Base-by-base conservation (phyloP, 2,797 vertebrate genomes). In the Dendrocincla fuliginosa region DNA sequence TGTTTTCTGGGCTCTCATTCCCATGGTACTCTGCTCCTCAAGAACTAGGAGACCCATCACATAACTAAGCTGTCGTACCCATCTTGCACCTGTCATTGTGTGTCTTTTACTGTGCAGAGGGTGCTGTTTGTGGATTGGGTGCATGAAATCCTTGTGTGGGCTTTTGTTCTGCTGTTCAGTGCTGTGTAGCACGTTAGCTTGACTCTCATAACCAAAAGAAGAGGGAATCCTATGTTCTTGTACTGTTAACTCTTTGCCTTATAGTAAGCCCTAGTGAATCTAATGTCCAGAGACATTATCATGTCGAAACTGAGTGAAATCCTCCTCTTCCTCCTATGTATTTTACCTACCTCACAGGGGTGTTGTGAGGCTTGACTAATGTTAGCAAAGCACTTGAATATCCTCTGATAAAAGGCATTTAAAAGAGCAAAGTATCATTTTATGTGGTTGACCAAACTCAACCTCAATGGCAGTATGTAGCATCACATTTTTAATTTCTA, bases 301-400 rank as follows among this genome's bases (percentile, higher is more conserved):
- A 2, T 53, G 64, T 93, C 33, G 9, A 69, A 87, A 52, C 28
- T 71, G 67, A 92, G 35, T 87, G 67, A 90, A 94, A 56, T 94
- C 65, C 64, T 94, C 71, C 63, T 94, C 65, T 59, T 94, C 60
- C 82, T 96, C 56, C 42, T 89, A 35, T 89, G 59, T 89, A 39
- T 91, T 95, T 88, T 80, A 91, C 69, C 94, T 95, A 96, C 94
- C 92, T 96, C 95, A 65, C 94, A 91, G 87, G 78, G 75, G 46
- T 93, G 95, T 93, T 95, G 93, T 97, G 95, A 96, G 91, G 90
- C 92, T 89, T 94, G 82, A 82, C 84, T 94, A 84, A 90, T 77
- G 79, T 91, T 92, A 79, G 65, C 50, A 78, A 92, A 94, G 91
- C 74, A 55, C 85, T 96, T 93, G 67, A 84, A 83, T 91, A 85